Conservation (phyloP, 1,140 invertebrate species). For the Drosophila busckii region DNA sequence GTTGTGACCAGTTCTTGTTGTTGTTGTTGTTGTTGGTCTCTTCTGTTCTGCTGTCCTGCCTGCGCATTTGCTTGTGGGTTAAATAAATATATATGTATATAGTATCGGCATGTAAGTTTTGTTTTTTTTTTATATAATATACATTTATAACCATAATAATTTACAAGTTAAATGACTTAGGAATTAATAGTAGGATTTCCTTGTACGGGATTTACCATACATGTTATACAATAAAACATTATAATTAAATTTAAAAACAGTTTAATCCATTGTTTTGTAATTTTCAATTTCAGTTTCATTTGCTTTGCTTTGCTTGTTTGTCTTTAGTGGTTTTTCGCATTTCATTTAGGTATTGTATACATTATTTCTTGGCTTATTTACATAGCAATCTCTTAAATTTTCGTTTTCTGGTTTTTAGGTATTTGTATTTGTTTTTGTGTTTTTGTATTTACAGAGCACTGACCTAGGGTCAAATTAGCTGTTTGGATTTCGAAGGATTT, state of each 20-base stretch:
- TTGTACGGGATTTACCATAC: constrained; percentile 63
- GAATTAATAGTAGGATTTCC: constrained; percentile 74
- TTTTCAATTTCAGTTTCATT: constrained; percentile 4
- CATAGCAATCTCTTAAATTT: constrained; percentile 50
- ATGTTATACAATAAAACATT: constrained; percentile 68
- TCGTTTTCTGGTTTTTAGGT: constrained; percentile 14
- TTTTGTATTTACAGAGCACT: constrained; percentile 62
- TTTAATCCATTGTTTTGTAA: constrained; percentile 7
- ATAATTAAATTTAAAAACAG: constrained; percentile 72
- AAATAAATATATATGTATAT: constrained; percentile 5
- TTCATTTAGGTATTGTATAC: no score
- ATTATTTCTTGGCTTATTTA: constrained; percentile 50
- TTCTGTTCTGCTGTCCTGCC: constrained; percentile 14
- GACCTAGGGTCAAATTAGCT: constrained; percentile 41
- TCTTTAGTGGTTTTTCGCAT: constrained; percentile 1
- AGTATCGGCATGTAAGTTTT: constrained; percentile 1
- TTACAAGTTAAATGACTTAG: constrained; percentile 76
- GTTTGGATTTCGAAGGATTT: constrained; percentile 27
- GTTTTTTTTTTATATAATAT: constrained; percentile 61
- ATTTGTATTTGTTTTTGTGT: constrained; percentile 14
- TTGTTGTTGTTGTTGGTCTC: constrained; percentile 16
- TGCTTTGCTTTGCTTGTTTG: constrained; percentile 4
- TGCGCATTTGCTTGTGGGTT: constrained; percentile 12
- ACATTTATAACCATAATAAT: constrained; percentile 77
- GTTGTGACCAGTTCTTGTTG: constrained; percentile 30